Evolutionary conservation across 2,113 vertebrate species (phyloP), one percentile per base, ranked within the genome.

Genomic region (Promerops cafer): DNA sequence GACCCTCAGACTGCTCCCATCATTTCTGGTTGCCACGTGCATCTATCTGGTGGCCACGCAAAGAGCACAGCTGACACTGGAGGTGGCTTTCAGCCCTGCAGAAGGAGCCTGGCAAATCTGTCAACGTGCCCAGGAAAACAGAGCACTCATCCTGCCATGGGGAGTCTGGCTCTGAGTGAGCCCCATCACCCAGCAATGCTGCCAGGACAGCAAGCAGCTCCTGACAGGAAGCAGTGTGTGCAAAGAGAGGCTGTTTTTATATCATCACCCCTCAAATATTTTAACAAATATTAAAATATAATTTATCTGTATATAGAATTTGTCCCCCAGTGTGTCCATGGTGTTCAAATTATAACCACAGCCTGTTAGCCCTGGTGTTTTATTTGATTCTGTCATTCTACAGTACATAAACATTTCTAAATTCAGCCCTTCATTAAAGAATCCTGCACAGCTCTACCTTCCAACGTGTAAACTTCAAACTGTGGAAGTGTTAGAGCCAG

Each of bases 401-500:
- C 1, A 52, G 33, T 7, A 17, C 4, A 30, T 2, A 9, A 40
- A 28, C 1, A 1, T 72, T 57, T 81, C 45, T 18, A 44, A 77
- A 54, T 63, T 40, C 24, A 12, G 10, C 15, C 28, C 49, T 65
- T 80, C 10, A 0, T 47, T 50, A 33, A 17, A 20, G 13, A 45
- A 30, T 27, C 39, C n/a, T 27, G 5, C 3, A 10, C 45, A 18
- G 16, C 42, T 87, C 8, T 23, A 14, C n/a, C 27, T 74, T 12
- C 18, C 22, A 37, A 22, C 0, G 1, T 24, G n/a, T 10, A 15
- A 50, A 35, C 17, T 37, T 39, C 21, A 22, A 74, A 18, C 26
- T 9, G 30, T 33, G 44, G 2, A 44, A 27, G n/a, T 1, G 8
- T 19, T 7, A 23, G 19, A 44, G 10, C 19, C 0, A 2, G 50